These are phyloP conservation scores for Clusia tigrina DNA, from an alignment of 2,888 invertebrate species.

Conservation along the genomic window DNA sequence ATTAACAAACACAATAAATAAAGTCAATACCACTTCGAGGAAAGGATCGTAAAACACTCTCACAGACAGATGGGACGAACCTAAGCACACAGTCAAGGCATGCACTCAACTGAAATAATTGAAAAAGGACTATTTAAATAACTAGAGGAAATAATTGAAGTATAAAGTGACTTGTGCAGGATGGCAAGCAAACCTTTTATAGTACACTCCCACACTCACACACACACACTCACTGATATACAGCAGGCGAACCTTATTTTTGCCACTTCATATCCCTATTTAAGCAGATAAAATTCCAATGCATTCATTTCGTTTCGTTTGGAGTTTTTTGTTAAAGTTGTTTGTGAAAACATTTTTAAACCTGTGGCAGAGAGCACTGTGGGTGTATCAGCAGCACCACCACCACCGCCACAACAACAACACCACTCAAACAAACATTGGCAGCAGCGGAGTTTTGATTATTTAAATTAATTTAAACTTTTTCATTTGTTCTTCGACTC, in stretches of 20 bases:
- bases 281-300: conserved; percentile 15
- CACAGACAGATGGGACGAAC: background rate
- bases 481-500: conserved; percentile 11
- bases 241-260: background rate
- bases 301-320: conserved; percentile 16
- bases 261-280: background rate
- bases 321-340: background rate
- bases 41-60: no score
- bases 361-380: background rate
- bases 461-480: conserved; percentile 33
- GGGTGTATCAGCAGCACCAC: background rate
- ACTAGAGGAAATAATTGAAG: conserved; percentile 9
- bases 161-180: background rate
- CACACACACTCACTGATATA: background rate
- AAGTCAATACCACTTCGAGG: no score
- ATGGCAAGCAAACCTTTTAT: background rate
- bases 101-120: conserved; percentile 26
- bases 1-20: no score
- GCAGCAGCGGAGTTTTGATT: conserved; percentile 4
- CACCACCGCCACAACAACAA: conserved; percentile 4
- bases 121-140: conserved; percentile 22
- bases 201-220: background rate
- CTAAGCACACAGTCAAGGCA: conserved; percentile 5
- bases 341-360: background rate
- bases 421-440: background rate